Evolutionary conservation across 2,888 invertebrate species (phyloP), one percentile per base, ranked within the genome.

Genomic region (Catocala nupta): DNA sequence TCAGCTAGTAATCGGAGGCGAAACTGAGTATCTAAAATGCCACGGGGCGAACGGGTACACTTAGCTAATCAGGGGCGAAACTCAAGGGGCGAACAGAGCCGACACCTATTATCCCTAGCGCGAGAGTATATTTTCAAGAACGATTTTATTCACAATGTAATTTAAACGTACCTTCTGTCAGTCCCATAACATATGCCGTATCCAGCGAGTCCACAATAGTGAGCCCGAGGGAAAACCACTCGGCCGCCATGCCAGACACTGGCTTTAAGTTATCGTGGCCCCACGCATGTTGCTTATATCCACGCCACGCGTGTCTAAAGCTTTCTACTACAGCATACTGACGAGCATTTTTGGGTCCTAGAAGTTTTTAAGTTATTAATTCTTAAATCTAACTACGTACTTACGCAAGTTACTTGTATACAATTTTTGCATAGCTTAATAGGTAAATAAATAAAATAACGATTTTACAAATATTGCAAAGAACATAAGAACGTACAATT

Each of bases 171-270:
- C 91, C 99, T 94, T 98, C 96, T 81, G 96, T 96, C 61, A 99
- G 94, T 57, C 98, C 98, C 99, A 99, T 99, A 64, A 99, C 98
- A 78, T 97, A 98, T 84, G 99, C 96, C 0, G 99, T 99, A 86
- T 99, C 99, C 70, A 99, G 90, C 0, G 98, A 96, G 93, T 99
- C 99, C 0, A 99, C 96, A 72, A 99, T 97, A 0, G 99, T 99
- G n/a, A 99, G 95, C 0, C 99, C 99, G 1, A 99, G 95, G 0
- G 97, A 97, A 91, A 99, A 99, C 99, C 99, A 99, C 84, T 99
- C 98, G 56, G 96, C 96, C 65, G 96, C 96, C 69, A 96, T 95
- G 78, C 96, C 97, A 0, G 98, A 96, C 42, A 99, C 96, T 0
- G 99, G 99, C 82, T 97, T 98, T 49, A 99, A 94, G 85, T 99